Conservation (phyloP, 2,888 invertebrate genomes). For the Drosophila cracens region DNA sequence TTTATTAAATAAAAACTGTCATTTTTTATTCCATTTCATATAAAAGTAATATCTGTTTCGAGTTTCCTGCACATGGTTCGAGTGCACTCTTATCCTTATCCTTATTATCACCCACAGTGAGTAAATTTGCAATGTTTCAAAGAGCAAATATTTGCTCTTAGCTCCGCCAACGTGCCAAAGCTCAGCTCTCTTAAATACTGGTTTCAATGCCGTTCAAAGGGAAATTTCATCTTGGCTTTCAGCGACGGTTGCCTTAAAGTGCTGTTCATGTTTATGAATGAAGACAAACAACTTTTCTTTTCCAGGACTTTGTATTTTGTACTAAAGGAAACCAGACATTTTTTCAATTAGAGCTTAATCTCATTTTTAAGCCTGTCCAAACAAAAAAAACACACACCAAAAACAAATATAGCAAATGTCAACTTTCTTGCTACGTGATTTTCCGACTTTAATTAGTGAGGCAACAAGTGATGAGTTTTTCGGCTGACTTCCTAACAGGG, state of each 20-base stretch:
- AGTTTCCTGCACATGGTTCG: not conserved
- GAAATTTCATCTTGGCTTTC: slow-evolving; percentile 16
- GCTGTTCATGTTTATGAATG: slow-evolving; percentile 11
- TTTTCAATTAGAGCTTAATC: slow-evolving; percentile 12
- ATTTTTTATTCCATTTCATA: not conserved
- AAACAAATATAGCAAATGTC: not conserved
- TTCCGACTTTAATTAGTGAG: slow-evolving; percentile 23
- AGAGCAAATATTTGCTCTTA: slow-evolving; percentile 10
- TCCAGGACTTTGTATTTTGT: not conserved
- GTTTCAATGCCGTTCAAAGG: slow-evolving; percentile 11
- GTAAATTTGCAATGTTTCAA: not conserved
- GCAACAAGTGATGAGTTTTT: slow-evolving; percentile 41
- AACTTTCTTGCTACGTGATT: slow-evolving; percentile 24
- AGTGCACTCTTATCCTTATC: not conserved
- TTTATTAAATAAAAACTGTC: not conserved
- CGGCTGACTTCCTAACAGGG: not conserved
- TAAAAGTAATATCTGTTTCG: not conserved
- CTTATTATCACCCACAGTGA: not conserved
- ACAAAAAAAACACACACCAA: not conserved
- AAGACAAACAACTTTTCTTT: not conserved
- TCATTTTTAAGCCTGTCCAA: not conserved
- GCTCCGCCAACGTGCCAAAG: not conserved
- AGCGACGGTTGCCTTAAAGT: not conserved
- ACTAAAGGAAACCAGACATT: not conserved
- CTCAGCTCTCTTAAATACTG: slow-evolving; percentile 53